phyloP scores from a whole-genome alignment of 1,140 invertebrate species.

The Drosophila virilis region DNA sequence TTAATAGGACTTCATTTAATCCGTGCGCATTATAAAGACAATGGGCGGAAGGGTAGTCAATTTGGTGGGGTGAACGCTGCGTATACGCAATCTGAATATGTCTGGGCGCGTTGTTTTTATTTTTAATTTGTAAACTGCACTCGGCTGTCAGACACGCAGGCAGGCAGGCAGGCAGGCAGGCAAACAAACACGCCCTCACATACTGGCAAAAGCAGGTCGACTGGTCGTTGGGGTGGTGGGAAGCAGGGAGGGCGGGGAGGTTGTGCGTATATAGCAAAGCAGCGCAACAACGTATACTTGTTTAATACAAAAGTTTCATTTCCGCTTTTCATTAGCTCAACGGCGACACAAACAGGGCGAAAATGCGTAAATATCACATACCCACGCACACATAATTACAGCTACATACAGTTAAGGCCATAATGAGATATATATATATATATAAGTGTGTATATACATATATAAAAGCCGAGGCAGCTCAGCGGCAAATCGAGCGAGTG shows the following conservation, averaged over 20 bases:
- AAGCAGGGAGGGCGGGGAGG: background rate
- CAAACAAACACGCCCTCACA: slow-evolving; percentile 67
- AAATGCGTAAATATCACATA: slow-evolving; percentile 78
- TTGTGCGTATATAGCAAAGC: background rate
- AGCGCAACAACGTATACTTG: slow-evolving; percentile 40
- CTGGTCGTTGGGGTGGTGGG: background rate
- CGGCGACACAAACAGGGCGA: slow-evolving; percentile 72
- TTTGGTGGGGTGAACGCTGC: slow-evolving; percentile 68
- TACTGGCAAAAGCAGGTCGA: slow-evolving; percentile 28
- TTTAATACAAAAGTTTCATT: slow-evolving; percentile 83
- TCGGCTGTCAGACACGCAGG: slow-evolving; percentile 50
- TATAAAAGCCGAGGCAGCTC: slow-evolving; percentile 73
- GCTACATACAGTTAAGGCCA: slow-evolving; percentile 64
- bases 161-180: slow-evolving; percentile 57
- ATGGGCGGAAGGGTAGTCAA: slow-evolving; percentile 49
- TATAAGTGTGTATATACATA: slow-evolving; percentile 39
- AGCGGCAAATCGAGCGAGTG: slow-evolving; percentile 72
- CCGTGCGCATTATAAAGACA: slow-evolving; percentile 63
- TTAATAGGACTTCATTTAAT: slow-evolving; percentile 83
- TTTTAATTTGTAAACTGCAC: slow-evolving; percentile 62
- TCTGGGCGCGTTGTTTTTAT: slow-evolving; percentile 41
- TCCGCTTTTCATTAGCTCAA: slow-evolving; percentile 82
- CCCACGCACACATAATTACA: slow-evolving; percentile 32
- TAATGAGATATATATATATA: slow-evolving; percentile 63
- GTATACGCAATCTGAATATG: slow-evolving; percentile 75